Conservation (phyloP, 2,888 invertebrate genomes). For the Pseudococcus viburni region DNA sequence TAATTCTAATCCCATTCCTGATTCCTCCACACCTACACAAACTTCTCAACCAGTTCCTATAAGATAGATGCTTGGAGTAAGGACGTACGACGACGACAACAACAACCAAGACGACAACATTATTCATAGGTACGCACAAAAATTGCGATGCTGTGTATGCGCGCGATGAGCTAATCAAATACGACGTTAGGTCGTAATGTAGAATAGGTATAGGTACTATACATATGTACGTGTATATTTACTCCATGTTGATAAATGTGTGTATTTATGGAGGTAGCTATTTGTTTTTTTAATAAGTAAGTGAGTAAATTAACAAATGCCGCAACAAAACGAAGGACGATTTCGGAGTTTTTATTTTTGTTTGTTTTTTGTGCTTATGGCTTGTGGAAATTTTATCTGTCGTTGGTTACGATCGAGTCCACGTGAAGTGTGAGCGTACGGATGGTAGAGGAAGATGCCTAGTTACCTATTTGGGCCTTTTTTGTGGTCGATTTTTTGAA, state of each 20-base stretch:
- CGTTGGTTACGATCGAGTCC: neutral
- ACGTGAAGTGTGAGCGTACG: too few relatives aligned
- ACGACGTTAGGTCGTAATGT: neutral
- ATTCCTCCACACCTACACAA: too few relatives aligned
- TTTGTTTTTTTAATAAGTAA: too few relatives aligned
- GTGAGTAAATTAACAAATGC: neutral
- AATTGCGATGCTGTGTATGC: neutral
- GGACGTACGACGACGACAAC: neutral
- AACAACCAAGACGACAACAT: neutral
- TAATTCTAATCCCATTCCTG: too few relatives aligned
- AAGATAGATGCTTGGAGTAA: neutral
- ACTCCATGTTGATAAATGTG: neutral
- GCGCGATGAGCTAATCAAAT: slow-evolving; percentile 6
- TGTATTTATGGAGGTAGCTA: neutral
- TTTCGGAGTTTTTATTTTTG: neutral
- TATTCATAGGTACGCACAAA: too few relatives aligned
- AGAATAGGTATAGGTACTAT: neutral
- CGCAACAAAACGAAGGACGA: neutral
- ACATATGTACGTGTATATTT: neutral
- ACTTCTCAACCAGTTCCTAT: too few relatives aligned
- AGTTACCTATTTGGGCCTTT: too few relatives aligned
- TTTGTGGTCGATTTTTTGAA: too few relatives aligned
- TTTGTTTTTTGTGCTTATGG: neutral
- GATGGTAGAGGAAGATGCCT: too few relatives aligned
- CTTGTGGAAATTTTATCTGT: neutral